Evolutionary conservation across 2,113 vertebrate species (phyloP).

Genomic region (Pampusana beccarii): DNA sequence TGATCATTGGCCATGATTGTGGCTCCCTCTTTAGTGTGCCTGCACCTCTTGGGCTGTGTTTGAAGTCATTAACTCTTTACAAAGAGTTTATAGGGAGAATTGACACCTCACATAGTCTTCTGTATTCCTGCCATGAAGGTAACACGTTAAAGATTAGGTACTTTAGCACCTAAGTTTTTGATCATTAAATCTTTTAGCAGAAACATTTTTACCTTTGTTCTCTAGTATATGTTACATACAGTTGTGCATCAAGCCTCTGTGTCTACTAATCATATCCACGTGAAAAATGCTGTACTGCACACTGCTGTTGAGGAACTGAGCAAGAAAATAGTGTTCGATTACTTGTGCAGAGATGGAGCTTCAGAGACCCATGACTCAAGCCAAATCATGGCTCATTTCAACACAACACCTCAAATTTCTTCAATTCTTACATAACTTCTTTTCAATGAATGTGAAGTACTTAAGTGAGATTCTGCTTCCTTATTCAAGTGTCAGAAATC

Average conservation of each 20-base stretch:
- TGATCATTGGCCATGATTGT: rapidly evolving
- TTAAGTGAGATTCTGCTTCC: neutral
- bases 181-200: neutral
- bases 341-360: neutral
- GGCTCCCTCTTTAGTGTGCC: neutral
- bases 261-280: neutral
- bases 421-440: neutral
- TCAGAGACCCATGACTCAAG: neutral
- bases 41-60: neutral
- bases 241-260: neutral
- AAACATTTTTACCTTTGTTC: neutral
- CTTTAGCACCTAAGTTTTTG: neutral
- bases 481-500: neutral
- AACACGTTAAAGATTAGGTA: neutral
- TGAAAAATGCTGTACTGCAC: neutral
- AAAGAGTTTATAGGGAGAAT: neutral
- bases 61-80: neutral
- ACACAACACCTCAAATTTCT: neutral
- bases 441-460: neutral
- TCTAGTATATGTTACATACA: neutral
- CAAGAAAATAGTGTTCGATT: neutral
- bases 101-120: neutral
- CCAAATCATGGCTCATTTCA: neutral
- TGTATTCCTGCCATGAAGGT: neutral
- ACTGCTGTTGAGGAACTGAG: neutral